Evolutionary conservation across 2,888 invertebrate genomes (phyloP).

Genomic region (Leistus spinibarbis): DNA sequence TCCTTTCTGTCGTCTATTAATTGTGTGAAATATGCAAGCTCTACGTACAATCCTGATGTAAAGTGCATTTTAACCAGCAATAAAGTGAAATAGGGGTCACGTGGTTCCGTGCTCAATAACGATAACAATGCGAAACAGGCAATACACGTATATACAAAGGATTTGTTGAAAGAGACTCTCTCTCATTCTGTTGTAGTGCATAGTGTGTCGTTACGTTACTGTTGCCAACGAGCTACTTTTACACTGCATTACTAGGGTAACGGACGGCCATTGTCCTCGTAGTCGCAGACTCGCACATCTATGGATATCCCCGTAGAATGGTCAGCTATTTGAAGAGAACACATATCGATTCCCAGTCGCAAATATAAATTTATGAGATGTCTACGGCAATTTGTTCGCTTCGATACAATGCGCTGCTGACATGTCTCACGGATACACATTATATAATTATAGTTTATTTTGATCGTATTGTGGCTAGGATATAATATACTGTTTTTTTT

Average conservation of each 20-base stretch:
- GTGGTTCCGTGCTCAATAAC: neutral
- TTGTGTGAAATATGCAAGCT: too few relatives aligned
- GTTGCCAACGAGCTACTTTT: neutral
- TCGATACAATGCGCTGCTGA: neutral
- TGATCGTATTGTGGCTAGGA: too few relatives aligned
- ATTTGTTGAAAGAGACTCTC: neutral
- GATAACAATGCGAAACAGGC: neutral
- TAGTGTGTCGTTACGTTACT: neutral
- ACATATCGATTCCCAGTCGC: neutral
- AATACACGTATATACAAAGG: neutral
- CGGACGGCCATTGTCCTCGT: neutral
- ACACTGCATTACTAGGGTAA: neutral
- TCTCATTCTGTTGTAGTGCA: neutral
- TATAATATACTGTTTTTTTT: too few relatives aligned
- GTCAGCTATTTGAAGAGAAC: neutral
- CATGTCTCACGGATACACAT: neutral
- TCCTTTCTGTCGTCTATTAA: too few relatives aligned
- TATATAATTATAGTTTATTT: too few relatives aligned
- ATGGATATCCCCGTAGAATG: neutral
- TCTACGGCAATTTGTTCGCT: neutral
- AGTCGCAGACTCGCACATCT: neutral
- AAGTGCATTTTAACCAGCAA: too few relatives aligned
- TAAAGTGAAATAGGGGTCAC: neutral
- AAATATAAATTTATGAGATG: neutral
- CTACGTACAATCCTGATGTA: too few relatives aligned